Base-by-base conservation (phyloP, 2,113 vertebrate genomes). In the Sitta europaea region DNA sequence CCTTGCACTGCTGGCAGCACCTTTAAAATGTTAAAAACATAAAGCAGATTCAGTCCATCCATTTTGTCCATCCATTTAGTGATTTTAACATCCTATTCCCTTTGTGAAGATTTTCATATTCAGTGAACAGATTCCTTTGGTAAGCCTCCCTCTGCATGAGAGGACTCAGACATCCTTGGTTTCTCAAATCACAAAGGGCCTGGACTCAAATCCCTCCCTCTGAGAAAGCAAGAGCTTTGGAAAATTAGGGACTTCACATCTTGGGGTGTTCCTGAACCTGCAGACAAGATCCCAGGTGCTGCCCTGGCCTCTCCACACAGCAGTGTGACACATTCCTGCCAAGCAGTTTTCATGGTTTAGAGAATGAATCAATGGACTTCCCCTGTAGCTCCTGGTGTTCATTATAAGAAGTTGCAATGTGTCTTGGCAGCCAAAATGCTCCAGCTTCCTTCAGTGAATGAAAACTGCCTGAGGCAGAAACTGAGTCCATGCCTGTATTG, bases 281-380 rank as follows among this genome's bases (percentile, higher is more conserved):
- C 22, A 83, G 55, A 38, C 36, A 43, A 55, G 27, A 45, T 76
- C 35, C 54, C 24, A 68, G 68, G 63, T 3, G 8, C 54, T 90
- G 51, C 38, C 42, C 43, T 58, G 76, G 25, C 25, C 33, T 74
- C 47, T 20, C 16, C 27, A 21, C 40, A 75, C 25, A 22, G 27
- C 5, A 31, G 12, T 2, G 17, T 72, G 84, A 84, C 58, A 65
- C 42, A 38, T 59, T 79, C 80, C 50, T 90, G 62, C 48, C 82
- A 48, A 85, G 51, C 24, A 80, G 38, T 38, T 93, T 59, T 58
- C 5, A 9, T n/a, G 31, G 67, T 75, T 95, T 72, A 70, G 53
- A 70, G 45, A 54, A 94, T 67, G 70, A 95, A 96, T 95, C 84
- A 89, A 80, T 77, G 66, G 28, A 71, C 57, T 94, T 85, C 71